Evolutionary conservation across 1,140 invertebrate genomes (phyloP).

Genomic region (Berghia stephanieae): DNA sequence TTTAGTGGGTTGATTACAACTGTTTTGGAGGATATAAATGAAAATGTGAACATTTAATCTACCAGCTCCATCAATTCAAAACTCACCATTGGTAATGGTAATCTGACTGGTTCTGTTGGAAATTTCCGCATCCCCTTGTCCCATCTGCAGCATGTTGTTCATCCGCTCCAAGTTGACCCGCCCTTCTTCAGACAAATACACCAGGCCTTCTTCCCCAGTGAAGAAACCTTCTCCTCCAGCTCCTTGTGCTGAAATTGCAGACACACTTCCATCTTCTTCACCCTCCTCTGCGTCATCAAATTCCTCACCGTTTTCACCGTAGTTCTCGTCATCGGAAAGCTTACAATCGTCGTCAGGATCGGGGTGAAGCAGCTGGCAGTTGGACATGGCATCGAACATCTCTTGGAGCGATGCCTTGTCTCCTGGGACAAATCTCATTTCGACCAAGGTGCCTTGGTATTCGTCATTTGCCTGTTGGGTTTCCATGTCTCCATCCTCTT

Average conservation of each 20-base stretch:
- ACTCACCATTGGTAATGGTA: conserved; percentile 3
- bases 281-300: conserved; percentile 31
- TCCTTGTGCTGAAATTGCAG: neutral
- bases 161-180: neutral
- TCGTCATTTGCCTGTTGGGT: too few relatives aligned
- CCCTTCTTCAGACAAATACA: conserved; percentile 9
- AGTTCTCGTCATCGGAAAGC: conserved; percentile 26
- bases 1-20: too few relatives aligned
- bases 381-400: conserved; percentile 20
- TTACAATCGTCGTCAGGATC: conserved; percentile 33
- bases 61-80: too few relatives aligned
- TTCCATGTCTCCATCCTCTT: neutral
- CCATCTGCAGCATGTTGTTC: neutral
- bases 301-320: too few relatives aligned
- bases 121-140: neutral
- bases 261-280: conserved; percentile 14
- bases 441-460: neutral
- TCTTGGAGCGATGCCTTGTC: conserved; percentile 24
- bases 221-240: neutral
- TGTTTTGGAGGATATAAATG: too few relatives aligned
- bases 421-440: conserved; percentile 18
- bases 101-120: neutral
- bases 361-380: conserved; percentile 28
- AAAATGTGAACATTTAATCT: too few relatives aligned
- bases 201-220: neutral